Percentiles rank a stretch among this genome's conserved stretches.
Evolutionary conservation across 92 coral and sea anemone species (phyloP).

Genomic region (Porites divaricata): DNA sequence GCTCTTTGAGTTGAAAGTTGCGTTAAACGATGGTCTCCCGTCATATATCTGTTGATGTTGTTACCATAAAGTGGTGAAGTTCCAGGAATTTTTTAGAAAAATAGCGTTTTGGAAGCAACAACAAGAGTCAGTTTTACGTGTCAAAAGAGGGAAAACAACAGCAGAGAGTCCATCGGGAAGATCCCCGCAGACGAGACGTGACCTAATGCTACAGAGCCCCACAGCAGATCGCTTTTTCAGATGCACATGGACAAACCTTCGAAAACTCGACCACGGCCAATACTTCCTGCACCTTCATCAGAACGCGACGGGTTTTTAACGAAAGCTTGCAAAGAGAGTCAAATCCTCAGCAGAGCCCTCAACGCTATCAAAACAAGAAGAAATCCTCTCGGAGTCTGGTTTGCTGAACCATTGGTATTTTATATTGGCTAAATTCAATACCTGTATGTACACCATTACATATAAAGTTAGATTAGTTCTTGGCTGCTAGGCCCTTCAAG

Average conservation of each 20-base stretch:
- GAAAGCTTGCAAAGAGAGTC: too few species aligned
- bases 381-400: constrained; percentile 3
- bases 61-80: too few species aligned
- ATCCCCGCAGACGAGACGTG: constrained; percentile 37
- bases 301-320: constrained; percentile 15
- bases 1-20: too few species aligned
- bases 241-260: constrained; percentile 16
- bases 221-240: constrained; percentile 29
- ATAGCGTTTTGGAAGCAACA: too few species aligned
- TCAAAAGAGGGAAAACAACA: constrained; percentile 41
- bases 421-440: too few species aligned
- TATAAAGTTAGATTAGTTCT: too few species aligned
- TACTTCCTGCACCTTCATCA: background rate
- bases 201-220: constrained; percentile 18
- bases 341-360: background rate
- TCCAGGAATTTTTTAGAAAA: too few species aligned
- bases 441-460: too few species aligned
- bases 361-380: background rate
- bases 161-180: constrained; percentile 20
- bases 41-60: too few species aligned
- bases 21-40: too few species aligned
- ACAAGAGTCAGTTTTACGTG: constrained; percentile 45
- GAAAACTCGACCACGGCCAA: too few species aligned
- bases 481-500: too few species aligned
- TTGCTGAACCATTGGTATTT: constrained; percentile 7